Evolutionary conservation across 2,113 vertebrate genomes (phyloP), one percentile per base, ranked within the genome.

Genomic region (Phaethornis superciliosus): DNA sequence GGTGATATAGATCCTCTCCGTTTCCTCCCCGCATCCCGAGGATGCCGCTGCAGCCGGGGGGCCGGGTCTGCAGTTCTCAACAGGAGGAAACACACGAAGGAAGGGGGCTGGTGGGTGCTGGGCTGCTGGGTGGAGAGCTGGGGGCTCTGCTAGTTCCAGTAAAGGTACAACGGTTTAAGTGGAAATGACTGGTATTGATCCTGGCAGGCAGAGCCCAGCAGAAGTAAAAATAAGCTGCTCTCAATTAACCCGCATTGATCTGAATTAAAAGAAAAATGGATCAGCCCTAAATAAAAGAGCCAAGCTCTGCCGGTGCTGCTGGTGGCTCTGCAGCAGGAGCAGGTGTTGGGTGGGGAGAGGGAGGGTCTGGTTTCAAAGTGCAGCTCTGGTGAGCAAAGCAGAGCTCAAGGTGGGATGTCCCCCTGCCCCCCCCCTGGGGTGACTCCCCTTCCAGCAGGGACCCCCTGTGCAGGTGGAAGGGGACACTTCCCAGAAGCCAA

Each of bases 161-260:
- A 97, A 97, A 97, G 94, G 94, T 70, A 81, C 86, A 85, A 75
- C 35, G 63, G 94, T 97, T 96, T 96, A 96, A 96, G 97, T 97
- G 94, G 95, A 97, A 97, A 95, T 94, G 95, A 96, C 96, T 96
- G 95, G 52, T 96, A 97, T 97, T 72, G 97, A 97, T 97, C 95
- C 55, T 95, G 95, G 96, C 95, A 96, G 90, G 92, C 93, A 89
- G 68, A 81, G 68, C 40, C 65, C 95, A 96, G 91, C 88, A 96
- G 84, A 95, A 96, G 96, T 96, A 96, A 97, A 97, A 97, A 97
- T 96, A 97, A 97, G 90, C 90, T 75, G 91, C 93, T 97, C 97
- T 96, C 96, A 91, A 96, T 97, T 97, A 97, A 97, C 95, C 91
- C 0, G 32, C 95, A 97, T 96, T 96, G 97, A 97, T 96, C 96